Evolutionary conservation across 92 coral and sea anemone genomes (phyloP).

Genomic region (Pocillopora meandrina): DNA sequence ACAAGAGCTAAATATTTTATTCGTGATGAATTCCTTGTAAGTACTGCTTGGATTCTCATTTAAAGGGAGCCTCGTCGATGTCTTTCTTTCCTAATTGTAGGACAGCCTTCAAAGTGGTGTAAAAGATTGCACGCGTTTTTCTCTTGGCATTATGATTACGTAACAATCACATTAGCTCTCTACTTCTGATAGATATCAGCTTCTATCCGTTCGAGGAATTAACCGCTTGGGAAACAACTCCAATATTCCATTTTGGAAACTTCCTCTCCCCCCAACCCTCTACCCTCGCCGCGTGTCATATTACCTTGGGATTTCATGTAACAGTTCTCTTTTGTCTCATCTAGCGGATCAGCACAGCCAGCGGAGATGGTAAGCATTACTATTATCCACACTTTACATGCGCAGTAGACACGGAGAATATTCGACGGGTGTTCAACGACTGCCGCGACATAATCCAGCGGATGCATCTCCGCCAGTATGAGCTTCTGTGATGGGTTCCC

Average conservation of each 20-base stretch:
- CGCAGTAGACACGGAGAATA: constrained; percentile 99
- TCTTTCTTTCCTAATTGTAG: neutral
- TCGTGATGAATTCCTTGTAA: constrained; percentile 99
- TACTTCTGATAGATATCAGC: too few species aligned
- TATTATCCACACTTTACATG: constrained; percentile 99
- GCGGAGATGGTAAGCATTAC: constrained; percentile 99
- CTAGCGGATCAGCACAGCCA: constrained; percentile 99
- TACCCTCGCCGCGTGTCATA: too few species aligned
- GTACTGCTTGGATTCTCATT: constrained; percentile 23
- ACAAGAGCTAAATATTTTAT: constrained; percentile 99
- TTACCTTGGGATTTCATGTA: neutral
- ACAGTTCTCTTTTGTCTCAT: constrained; percentile 20
- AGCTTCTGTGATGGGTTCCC: constrained; percentile 91
- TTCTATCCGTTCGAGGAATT: too few species aligned
- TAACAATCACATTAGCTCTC: too few species aligned
- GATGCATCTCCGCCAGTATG: constrained; percentile 99
- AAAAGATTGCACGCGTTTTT: too few species aligned
- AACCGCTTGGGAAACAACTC: too few species aligned
- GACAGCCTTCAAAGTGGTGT: too few species aligned
- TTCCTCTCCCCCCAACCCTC: too few species aligned
- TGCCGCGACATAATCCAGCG: constrained; percentile 99
- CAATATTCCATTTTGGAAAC: too few species aligned
- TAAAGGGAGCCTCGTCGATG: neutral
- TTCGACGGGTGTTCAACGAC: constrained; percentile 99
- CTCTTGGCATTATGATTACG: too few species aligned